Percentiles rank a stretch among this genome's conserved stretches.
Conservation (phyloP, 2,113 vertebrate genomes). For the Myrmophylax atrothorax region DNA sequence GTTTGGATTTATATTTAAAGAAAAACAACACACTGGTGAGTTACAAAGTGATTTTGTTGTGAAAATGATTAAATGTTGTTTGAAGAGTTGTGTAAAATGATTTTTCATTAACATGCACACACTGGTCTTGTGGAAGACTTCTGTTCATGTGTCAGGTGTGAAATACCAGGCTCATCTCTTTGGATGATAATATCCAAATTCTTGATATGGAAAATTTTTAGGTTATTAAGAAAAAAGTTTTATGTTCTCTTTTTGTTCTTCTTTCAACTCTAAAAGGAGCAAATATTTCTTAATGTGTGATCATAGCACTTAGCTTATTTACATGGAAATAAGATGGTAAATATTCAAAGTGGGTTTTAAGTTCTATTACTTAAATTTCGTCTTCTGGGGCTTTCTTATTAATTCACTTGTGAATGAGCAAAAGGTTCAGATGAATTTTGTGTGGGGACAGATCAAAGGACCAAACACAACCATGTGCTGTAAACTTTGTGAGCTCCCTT, state of each 20-base stretch:
- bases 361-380: background rate
- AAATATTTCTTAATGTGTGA: background rate
- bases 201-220: background rate
- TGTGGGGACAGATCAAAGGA: background rate
- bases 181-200: background rate
- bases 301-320: background rate
- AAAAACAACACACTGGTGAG: conserved; percentile 35
- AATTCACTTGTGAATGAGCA: background rate
- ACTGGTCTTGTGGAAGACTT: background rate
- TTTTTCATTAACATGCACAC: conserved; percentile 7
- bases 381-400: background rate
- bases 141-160: background rate
- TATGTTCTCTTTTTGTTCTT: background rate
- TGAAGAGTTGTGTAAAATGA: conserved; percentile 51
- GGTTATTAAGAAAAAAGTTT: background rate
- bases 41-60: conserved; percentile 40
- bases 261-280: background rate
- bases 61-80: conserved; percentile 56
- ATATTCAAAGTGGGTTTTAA: background rate
- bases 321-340: background rate
- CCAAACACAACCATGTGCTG: background rate
- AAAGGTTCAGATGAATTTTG: background rate
- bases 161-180: background rate
- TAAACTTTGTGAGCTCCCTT: background rate
- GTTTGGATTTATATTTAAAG: conserved; percentile 54